phyloP scores from a whole-genome alignment of 1,140 invertebrate species.

The Holotrichia oblita region DNA sequence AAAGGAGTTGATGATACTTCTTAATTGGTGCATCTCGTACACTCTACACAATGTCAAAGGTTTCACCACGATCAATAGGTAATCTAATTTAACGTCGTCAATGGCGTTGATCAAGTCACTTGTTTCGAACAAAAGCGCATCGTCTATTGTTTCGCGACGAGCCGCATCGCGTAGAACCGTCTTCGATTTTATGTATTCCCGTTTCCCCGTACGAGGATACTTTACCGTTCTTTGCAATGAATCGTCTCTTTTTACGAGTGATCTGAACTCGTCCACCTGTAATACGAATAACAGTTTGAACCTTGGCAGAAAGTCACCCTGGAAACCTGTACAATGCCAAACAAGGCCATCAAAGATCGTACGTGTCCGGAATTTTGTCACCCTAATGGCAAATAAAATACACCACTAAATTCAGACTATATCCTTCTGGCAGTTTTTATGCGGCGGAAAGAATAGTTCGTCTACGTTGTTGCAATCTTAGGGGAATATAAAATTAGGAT shows the following conservation, averaged over 20 bases:
- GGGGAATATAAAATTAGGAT: slow-evolving; percentile 24
- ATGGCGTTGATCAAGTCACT: slow-evolving; percentile 6
- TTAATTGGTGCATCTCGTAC: background rate
- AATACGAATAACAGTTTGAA: slow-evolving; percentile 38
- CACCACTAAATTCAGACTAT: slow-evolving; percentile 23
- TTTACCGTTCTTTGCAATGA: slow-evolving; percentile 35
- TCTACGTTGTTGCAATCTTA: slow-evolving; percentile 15
- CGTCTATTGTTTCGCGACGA: background rate
- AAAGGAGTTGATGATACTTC: too few species aligned
- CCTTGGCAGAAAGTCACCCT: slow-evolving; percentile 38
- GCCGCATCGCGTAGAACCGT: background rate
- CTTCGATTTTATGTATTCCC: slow-evolving; percentile 23
- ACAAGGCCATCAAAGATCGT: slow-evolving; percentile 41
- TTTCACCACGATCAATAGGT: background rate
- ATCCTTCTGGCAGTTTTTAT: slow-evolving; percentile 8
- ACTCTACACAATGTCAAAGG: too few species aligned
- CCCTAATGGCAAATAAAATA: slow-evolving; percentile 41
- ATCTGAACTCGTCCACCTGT: slow-evolving; percentile 42
- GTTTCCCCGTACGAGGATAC: background rate
- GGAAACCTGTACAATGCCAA: slow-evolving; percentile 41
- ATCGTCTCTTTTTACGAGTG: slow-evolving; percentile 39
- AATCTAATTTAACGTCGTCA: background rate
- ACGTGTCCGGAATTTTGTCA: slow-evolving; percentile 40
- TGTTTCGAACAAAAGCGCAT: background rate
- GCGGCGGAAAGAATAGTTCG: slow-evolving; percentile 3